Percentiles rank a stretch among this genome's conserved stretches.
Conservation (phyloP, 2,888 invertebrate genomes). For the Atethmia centrago region DNA sequence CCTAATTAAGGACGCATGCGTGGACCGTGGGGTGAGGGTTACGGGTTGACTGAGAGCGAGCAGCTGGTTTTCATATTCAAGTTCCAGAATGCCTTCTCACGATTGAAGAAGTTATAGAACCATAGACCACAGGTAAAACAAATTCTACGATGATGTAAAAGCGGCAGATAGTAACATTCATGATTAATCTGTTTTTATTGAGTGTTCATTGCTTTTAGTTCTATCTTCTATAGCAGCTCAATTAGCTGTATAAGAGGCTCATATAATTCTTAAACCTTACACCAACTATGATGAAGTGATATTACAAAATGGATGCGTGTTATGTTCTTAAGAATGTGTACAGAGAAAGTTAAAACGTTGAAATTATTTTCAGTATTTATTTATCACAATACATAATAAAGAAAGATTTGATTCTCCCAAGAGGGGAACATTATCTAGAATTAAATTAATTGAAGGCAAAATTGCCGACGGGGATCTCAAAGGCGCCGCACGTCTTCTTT, state of each 20-base stretch:
- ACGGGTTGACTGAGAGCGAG: conserved; percentile 50
- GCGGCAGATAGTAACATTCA: not conserved
- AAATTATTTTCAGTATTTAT: too few species aligned
- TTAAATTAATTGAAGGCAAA: too few species aligned
- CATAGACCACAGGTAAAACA: not conserved
- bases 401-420: too few species aligned
- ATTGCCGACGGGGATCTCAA: too few species aligned
- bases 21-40: conserved; percentile 77
- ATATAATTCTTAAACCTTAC: not conserved
- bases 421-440: too few species aligned
- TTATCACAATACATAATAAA: too few species aligned
- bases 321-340: too few species aligned
- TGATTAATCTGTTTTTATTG: too few species aligned
- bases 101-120: too few species aligned
- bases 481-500: too few species aligned
- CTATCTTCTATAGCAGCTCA: not conserved
- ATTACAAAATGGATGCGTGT: too few species aligned
- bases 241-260: not conserved
- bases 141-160: not conserved
- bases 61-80: conserved; percentile 25
- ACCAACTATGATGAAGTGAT: not conserved
- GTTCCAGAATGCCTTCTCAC: not conserved
- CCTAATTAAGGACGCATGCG: conserved; percentile 90
- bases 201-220: not conserved
- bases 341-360: too few species aligned